phyloP scores from a whole-genome alignment of 2,797 vertebrate species.

The Schizopygopsis pylzovi region DNA sequence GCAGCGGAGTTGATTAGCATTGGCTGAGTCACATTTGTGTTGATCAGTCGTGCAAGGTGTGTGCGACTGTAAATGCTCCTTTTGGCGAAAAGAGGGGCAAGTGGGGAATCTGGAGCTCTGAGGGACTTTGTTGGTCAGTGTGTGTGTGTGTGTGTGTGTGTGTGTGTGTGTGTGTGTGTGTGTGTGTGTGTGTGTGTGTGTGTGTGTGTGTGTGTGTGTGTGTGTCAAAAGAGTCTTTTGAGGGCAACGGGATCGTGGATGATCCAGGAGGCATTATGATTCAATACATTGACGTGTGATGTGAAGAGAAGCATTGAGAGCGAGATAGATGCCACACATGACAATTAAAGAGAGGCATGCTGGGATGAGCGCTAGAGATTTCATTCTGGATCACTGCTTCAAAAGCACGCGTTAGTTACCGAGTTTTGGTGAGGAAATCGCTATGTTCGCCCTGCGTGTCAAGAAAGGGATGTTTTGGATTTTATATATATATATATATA shows the following conservation, averaged over 20 bases:
- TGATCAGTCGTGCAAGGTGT: slow-evolving; percentile 28
- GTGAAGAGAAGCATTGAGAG: slow-evolving; percentile 52
- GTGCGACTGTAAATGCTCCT: slow-evolving; percentile 33
- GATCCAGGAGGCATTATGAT: slow-evolving; percentile 26
- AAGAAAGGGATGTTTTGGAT: neutral
- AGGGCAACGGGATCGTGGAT: slow-evolving; percentile 32
- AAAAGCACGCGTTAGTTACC: slow-evolving; percentile 71
- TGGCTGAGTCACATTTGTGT: slow-evolving; percentile 42
- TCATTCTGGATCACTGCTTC: slow-evolving; percentile 71
- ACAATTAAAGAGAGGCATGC: slow-evolving; percentile 72
- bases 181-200: too few species aligned
- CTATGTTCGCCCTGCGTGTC: slow-evolving; percentile 55
- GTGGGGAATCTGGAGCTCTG: neutral
- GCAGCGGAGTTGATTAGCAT: slow-evolving; percentile 48
- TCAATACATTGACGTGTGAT: slow-evolving; percentile 43
- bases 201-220: too few species aligned
- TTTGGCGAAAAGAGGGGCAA: neutral
- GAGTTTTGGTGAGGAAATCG: slow-evolving; percentile 68
- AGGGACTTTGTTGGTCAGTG: slow-evolving; percentile 35
- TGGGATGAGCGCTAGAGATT: slow-evolving; percentile 70
- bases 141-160: neutral
- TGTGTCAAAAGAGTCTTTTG: slow-evolving; percentile 51
- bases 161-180: neutral
- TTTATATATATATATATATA: neutral
- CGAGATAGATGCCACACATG: slow-evolving; percentile 66